Conservation (phyloP, 2,797 vertebrate species). For the Bufotes viridis region DNA sequence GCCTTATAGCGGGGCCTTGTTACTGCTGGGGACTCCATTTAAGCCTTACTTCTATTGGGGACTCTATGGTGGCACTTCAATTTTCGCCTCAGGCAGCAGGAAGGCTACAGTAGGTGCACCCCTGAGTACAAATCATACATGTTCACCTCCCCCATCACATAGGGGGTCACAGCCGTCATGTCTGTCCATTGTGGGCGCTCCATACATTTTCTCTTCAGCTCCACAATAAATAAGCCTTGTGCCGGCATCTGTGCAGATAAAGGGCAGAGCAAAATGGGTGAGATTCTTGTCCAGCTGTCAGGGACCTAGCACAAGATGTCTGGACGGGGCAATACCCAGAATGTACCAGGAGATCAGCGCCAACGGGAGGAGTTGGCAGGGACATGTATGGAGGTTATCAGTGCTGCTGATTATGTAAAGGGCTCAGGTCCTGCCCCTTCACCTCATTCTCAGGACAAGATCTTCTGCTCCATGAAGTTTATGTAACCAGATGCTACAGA, state of each 20-base stretch:
- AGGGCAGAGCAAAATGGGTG: constrained; percentile 57
- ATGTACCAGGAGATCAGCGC: not conserved
- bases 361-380: not conserved
- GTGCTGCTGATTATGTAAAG: not conserved
- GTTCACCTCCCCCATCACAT: not conserved
- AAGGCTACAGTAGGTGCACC: no score
- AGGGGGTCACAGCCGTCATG: no score
- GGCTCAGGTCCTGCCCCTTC: not conserved
- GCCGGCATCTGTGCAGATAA: not conserved
- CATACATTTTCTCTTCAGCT: not conserved
- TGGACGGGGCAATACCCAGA: not conserved
- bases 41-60: no score
- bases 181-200: not conserved
- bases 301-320: constrained; percentile 17
- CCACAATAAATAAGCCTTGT: constrained; percentile 14
- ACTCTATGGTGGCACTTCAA: no score
- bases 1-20: no score
- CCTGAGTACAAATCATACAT: not conserved
- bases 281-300: constrained; percentile 49
- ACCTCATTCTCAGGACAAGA: not conserved
- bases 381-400: not conserved
- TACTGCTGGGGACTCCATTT: no score
- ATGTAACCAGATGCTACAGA: constrained; percentile 34
- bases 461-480: not conserved
- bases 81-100: no score